Evolutionary conservation across 2,113 vertebrate genomes (phyloP), one percentile per base, ranked within the genome.

Genomic region (Neolamprologus toae): DNA sequence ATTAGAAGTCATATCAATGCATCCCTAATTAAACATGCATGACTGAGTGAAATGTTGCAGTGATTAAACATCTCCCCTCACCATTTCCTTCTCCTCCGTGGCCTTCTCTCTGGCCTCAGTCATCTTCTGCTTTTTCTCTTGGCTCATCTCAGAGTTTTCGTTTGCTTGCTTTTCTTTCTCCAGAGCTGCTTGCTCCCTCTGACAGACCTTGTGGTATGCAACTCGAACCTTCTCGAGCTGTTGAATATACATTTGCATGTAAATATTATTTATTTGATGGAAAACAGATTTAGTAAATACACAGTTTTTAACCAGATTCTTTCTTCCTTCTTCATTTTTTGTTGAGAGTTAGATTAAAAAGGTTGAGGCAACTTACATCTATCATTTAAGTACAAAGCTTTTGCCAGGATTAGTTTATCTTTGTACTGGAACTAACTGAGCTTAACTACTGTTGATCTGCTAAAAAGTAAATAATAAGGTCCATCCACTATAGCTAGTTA

Each of bases 141-240:
- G 93, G 71, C 92, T 94, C 76, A 95, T 80, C 47, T 95, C 94
- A 2, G 94, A 28, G 57, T 95, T 96, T 80, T 96, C 95, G 26
- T 92, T 97, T 79, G 96, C 93, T 90, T 95, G 86, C 61, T 78
- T 93, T 91, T 97, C 96, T 83, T 92, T 96, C 16, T 96, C 93
- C 1, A 94, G 59, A 19, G 96, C 95, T 3, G 81, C 85, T 57
- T 96, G 94, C 85, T 88, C 95, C 79, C 66, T 96, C 90, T 95
- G 96, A 86, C 95, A 95, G 3, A 90, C 90, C 89, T 96, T 97
- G 86, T 97, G 96, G 91, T 96, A 97, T 2, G 83, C 89, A 8
- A 31, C 88, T 17, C 91, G 85, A 33, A 92, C 95, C 83, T 96
- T 96, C 81, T 97, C 97, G 93, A 97, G 91, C 97, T 97, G 94